A percentile compares a stretch with the other conserved stretches of the same genome.
Evolutionary conservation across 2,113 vertebrate species (phyloP).

Genomic region (Melanerpes aurifrons): DNA sequence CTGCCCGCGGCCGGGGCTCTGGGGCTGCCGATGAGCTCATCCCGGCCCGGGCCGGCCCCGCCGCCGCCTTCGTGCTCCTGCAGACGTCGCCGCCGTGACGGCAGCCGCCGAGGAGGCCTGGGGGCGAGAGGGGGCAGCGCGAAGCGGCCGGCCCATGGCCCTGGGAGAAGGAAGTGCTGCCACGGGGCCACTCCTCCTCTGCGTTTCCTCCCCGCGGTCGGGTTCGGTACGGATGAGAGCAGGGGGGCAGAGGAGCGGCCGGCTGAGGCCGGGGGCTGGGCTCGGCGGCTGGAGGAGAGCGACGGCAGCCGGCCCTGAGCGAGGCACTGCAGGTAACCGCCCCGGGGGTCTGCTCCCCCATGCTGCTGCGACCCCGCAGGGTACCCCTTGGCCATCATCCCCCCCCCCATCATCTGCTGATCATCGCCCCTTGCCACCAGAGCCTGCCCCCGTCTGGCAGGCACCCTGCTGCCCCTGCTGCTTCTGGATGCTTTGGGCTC

Average conservation of each 20-base stretch:
- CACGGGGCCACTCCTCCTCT: conserved; percentile 51
- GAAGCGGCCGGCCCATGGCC: not conserved
- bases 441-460: rapidly evolving
- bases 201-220: conserved; percentile 34
- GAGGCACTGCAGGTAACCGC: not conserved
- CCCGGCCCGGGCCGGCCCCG: rapidly evolving
- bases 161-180: conserved; percentile 30
- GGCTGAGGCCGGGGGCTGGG: not conserved
- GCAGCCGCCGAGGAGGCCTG: not conserved
- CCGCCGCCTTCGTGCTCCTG: not conserved
- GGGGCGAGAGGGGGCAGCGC: not conserved
- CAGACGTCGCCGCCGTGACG: not conserved
- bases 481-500: not conserved
- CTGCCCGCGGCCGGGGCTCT: too few species aligned
- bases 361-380: not conserved
- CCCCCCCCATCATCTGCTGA: not conserved
- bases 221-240: not conserved
- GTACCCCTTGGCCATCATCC: not conserved
- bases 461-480: not conserved
- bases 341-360: not conserved
- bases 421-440: not conserved
- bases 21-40: not conserved
- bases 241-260: not conserved
- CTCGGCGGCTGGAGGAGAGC: not conserved
- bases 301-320: not conserved